These are phyloP conservation scores for Eremobia ochroleuca DNA, from an alignment of 2,888 invertebrate species.

Conservation along the genomic window DNA sequence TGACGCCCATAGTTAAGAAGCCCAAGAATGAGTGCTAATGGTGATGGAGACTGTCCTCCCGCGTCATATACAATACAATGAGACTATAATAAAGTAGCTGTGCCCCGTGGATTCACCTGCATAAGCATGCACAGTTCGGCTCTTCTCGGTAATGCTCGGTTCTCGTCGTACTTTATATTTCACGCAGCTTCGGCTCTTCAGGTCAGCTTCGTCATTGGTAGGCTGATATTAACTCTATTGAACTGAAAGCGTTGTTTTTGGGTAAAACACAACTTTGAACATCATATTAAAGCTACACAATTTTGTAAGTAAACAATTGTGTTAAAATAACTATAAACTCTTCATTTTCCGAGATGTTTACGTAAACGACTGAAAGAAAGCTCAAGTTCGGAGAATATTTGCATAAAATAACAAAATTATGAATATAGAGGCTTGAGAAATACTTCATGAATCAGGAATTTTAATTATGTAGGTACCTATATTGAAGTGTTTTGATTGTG, in stretches of 20 bases:
- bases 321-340: slow-evolving; percentile 3
- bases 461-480: no score
- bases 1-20: no score
- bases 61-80: no score
- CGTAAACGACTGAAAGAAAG: slow-evolving; percentile 8
- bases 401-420: slow-evolving; percentile 32
- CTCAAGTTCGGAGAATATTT: slow-evolving; percentile 16
- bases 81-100: no score
- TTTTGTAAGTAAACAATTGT: slow-evolving; percentile 20
- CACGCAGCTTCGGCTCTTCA: neutral
- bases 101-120: no score
- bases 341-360: slow-evolving; percentile 23
- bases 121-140: no score
- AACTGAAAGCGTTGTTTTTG: neutral
- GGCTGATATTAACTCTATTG: neutral
- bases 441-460: neutral
- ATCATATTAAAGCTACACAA: slow-evolving; percentile 22
- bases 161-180: neutral
- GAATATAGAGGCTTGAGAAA: neutral
- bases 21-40: no score
- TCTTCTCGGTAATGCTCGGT: no score
- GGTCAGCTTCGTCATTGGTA: neutral
- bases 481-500: neutral
- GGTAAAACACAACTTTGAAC: slow-evolving; percentile 19
- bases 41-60: no score